Evolutionary conservation across 64 coral and sea anemone species (phyloP), one percentile per base, ranked within the genome.

Genomic region (Cladopsammia gracilis): DNA sequence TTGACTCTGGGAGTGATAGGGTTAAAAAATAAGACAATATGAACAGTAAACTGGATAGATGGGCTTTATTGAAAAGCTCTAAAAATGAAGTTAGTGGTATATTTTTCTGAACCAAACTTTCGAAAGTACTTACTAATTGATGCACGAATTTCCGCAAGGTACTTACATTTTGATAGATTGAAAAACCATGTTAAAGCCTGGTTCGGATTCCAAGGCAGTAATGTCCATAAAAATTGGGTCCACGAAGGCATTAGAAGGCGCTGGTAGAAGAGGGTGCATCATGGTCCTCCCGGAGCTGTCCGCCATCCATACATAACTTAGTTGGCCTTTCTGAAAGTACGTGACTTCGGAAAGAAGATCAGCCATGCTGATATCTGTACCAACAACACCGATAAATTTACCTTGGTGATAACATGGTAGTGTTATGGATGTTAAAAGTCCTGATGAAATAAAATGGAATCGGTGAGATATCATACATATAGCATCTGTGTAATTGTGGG

Each of bases 251-350:
- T 86, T 46, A 23, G 92, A 94, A 20, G 92, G 92, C 43, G 64
- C 77, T 80, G 92, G 92, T 20, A 94, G 53, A 56, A 94, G 86
- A 24, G 92, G 92, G 51, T 94, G 92, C 92, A 94, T 89, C 86
- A 89, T 94, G 25, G 86, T 94, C 57, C 86, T 57, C 19, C 92
- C 92, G 3, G 75, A 80, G 22, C 92, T 94, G 16, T 94, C 92
- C 43, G 78, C 86, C 46, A 94, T 70, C 54, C 78, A 94, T 11
- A 86, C 92, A 62, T 94, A 94, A 10, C 83, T 88, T 23, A 76
- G 48, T 12, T 94, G 92, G 10, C 92, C 92, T 82, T 52, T 75
- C 45, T 87, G 86, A 77, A 89, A 94, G 50, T 94, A 94, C 13
- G 92, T 94, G 18, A 93, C 73, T 23, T 93, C 91, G 14, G 91